These are phyloP conservation scores for Candoia aspera DNA, from an alignment of 2,113 vertebrate genomes.

Conservation along the genomic window DNA sequence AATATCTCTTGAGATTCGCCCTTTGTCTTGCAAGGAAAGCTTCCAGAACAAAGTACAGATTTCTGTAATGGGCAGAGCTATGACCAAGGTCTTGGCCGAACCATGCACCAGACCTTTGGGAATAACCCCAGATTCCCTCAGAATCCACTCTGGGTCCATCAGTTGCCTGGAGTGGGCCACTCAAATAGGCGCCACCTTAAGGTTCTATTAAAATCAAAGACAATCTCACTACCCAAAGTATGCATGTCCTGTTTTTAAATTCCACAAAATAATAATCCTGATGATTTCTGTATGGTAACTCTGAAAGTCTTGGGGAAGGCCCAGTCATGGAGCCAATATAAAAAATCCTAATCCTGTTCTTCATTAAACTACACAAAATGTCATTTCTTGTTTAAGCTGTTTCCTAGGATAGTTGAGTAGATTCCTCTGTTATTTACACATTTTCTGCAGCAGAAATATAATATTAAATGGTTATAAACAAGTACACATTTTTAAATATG, in stretches of 20 bases:
- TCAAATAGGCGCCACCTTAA: too few species aligned
- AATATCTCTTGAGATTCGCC: neutral
- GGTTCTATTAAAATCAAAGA: too few species aligned
- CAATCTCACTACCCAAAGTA: too few species aligned
- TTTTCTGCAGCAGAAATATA: neutral
- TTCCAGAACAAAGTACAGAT: neutral
- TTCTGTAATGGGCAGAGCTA: too few species aligned
- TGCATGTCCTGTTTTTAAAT: too few species aligned
- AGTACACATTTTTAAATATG: neutral
- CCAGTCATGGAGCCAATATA: neutral
- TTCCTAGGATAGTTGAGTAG: neutral
- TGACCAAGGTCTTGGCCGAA: too few species aligned
- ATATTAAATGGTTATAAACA: neutral
- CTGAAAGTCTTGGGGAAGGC: too few species aligned
- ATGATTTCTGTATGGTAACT: neutral
- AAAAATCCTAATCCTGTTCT: neutral
- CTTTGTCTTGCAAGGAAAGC: neutral
- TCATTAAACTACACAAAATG: neutral
- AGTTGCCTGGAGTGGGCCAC: too few species aligned
- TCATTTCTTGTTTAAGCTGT: neutral
- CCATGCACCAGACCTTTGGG: too few species aligned
- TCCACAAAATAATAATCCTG: too few species aligned
- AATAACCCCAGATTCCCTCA: too few species aligned
- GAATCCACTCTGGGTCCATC: too few species aligned
- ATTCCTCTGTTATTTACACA: neutral